Base-by-base conservation (phyloP, 2,888 invertebrate species). In the Phortica okadai region DNA sequence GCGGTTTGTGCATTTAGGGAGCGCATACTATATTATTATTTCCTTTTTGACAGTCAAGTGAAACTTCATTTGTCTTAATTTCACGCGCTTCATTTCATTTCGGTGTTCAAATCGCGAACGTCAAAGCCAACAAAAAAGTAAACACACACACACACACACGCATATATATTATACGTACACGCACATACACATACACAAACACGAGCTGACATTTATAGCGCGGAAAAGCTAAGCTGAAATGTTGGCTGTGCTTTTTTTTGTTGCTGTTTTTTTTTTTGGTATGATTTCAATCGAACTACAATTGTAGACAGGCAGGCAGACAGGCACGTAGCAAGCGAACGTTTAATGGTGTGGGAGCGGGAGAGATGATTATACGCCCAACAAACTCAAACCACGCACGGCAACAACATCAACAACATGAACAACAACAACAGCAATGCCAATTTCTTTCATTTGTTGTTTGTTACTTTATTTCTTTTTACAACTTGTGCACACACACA, bases 21-120 rank as follows among this genome's bases (percentile, higher is more conserved):
- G 66, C 25, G 66, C 42, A 42, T 42, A 1, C 41, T 25, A 8
- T 54, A 72, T 72, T 72, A 72, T 72, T 72, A 72, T 72, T 72
- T 72, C 70, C 70, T 56, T 72, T 70, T 56, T 72, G 70, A 72
- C 56, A 72, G 70, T 72, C 10, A 33, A 72, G 33, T 7, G 41
- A 56, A 72, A 72, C 70, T 72, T 72, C 70, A 72, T 72, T 72
- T 72, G 70, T 72, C 56, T 72, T 72, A 56, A 72, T 72, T 72
- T 72, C 70, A 72, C 70, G 70, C 70, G 70, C 70, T 54, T 72
- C 70, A 72, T 72, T 72, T 72, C 54, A 72, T 54, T 56, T 72
- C 33, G 21, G 1, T 70, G 70, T 54, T 33, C 25, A 25, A 54
- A 54, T 21, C 54, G 70, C 70, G 25, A 62, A 54, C 54, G 70